Evolutionary conservation across 1,140 invertebrate genomes (phyloP).

Genomic region (Luehdorfia chinensis): DNA sequence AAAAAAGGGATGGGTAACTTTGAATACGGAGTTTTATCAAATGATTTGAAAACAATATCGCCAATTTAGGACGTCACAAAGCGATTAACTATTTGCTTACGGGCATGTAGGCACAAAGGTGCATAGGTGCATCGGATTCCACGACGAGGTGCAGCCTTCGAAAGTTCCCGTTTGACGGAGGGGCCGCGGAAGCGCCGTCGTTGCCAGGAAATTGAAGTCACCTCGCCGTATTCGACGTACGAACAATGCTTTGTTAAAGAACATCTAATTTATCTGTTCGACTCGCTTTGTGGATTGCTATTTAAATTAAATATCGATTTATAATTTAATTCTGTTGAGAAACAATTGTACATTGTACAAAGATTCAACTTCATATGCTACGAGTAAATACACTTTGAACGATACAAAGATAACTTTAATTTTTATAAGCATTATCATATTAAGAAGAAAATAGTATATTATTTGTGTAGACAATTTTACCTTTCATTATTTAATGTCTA

Average conservation of each 20-base stretch:
- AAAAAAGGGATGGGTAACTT: too few relatives aligned
- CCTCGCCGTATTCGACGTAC: conserved; percentile 45
- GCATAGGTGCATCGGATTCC: conserved; percentile 60
- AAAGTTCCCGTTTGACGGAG: conserved; percentile 60
- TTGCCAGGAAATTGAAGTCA: conserved; percentile 73
- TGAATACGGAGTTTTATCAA: too few relatives aligned
- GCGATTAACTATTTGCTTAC: conserved; percentile 51
- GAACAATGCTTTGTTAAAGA: conserved; percentile 72
- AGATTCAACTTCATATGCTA: too few relatives aligned
- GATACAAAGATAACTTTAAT: too few relatives aligned
- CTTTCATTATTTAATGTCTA: too few relatives aligned
- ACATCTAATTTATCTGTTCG: conserved; percentile 70
- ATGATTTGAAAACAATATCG: too few relatives aligned
- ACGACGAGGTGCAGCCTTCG: conserved; percentile 52
- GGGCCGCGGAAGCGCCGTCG: conserved; percentile 45
- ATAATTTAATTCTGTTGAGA: conserved; percentile 23
- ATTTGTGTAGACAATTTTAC: too few relatives aligned
- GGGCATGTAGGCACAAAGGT: conserved; percentile 49
- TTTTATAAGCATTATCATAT: too few relatives aligned
- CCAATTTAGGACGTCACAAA: too few relatives aligned
- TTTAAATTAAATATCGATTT: conserved; percentile 72
- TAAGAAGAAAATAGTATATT: too few relatives aligned
- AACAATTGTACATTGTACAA: conserved; percentile 6
- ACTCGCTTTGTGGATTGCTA: conserved; percentile 52
- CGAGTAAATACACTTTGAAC: too few relatives aligned